Conservation (phyloP, 1,140 invertebrate species). For the Parapsyche elsis region DNA sequence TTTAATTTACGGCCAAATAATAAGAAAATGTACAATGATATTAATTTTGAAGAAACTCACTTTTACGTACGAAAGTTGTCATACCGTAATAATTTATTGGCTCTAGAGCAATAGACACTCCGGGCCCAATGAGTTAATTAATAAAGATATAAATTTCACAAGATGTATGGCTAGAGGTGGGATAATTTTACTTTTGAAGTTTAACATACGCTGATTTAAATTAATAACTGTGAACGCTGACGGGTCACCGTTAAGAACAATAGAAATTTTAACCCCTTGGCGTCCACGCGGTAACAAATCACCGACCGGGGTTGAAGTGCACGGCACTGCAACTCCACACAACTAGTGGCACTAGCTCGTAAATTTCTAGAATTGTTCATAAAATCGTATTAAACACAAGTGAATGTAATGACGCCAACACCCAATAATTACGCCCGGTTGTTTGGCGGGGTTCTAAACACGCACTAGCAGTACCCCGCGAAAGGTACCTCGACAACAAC, state of each 20-base stretch:
- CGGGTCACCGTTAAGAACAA: too few relatives aligned
- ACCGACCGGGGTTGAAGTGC: not conserved
- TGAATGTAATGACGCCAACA: constrained; percentile 44
- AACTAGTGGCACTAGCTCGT: not conserved
- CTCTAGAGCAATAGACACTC: constrained; percentile 4
- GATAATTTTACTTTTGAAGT: too few relatives aligned
- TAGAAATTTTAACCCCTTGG: not conserved
- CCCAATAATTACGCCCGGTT: constrained; percentile 46
- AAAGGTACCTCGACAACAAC: not conserved
- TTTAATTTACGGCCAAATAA: constrained; percentile 7
- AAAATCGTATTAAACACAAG: constrained; percentile 45
- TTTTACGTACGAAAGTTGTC: constrained; percentile 30
- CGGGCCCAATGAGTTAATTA: constrained; percentile 27
- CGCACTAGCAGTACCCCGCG: constrained; percentile 17
- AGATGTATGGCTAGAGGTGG: too few relatives aligned
- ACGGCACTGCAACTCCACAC: constrained; percentile 2
- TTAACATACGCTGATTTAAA: too few relatives aligned
- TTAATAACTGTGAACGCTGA: too few relatives aligned
- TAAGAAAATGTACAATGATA: constrained; percentile 22
- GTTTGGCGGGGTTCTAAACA: constrained; percentile 28
- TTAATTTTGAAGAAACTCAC: constrained; percentile 5
- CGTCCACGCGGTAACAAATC: not conserved
- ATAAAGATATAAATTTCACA: too few relatives aligned
- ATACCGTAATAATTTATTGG: constrained; percentile 20
- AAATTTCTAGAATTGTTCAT: constrained; percentile 45